Percentiles rank a stretch among this genome's conserved stretches.
Conservation (phyloP, 1,140 invertebrate genomes). For the Chlorops oryzae region DNA sequence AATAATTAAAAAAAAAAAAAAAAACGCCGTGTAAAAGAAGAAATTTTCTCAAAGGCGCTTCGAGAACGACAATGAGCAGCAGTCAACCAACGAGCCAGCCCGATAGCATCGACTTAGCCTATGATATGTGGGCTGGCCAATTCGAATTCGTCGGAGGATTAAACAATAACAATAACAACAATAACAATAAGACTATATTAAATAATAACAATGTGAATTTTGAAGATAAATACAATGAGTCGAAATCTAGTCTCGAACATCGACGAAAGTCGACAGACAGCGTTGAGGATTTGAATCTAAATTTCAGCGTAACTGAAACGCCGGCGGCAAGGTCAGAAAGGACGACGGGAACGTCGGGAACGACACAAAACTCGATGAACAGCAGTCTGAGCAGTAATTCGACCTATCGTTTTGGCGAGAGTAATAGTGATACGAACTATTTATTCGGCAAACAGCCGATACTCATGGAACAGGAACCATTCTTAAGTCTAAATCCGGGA, state of each 20-base stretch:
- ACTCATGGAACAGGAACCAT: slow-evolving; percentile 45
- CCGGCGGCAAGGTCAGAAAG: too few species aligned
- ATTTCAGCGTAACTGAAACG: slow-evolving; percentile 31
- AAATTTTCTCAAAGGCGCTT: slow-evolving; percentile 12
- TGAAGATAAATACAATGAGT: slow-evolving; percentile 23
- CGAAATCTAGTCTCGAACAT: slow-evolving; percentile 29
- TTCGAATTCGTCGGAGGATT: slow-evolving; percentile 67
- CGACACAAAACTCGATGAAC: slow-evolving; percentile 31
- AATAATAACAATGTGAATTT: slow-evolving; percentile 26
- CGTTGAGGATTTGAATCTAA: slow-evolving; percentile 43
- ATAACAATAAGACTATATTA: slow-evolving; percentile 20
- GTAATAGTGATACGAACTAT: slow-evolving; percentile 14
- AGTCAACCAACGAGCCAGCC: slow-evolving; percentile 45
- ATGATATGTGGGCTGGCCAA: slow-evolving; percentile 81
- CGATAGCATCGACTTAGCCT: slow-evolving; percentile 63
- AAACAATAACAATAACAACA: slow-evolving; percentile 16
- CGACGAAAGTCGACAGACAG: slow-evolving; percentile 38
- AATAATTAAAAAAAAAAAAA: slow-evolving; percentile 11
- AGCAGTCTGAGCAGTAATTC: too few species aligned
- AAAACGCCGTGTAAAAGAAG: slow-evolving; percentile 12
- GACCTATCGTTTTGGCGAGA: slow-evolving; percentile 34
- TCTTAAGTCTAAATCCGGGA: slow-evolving; percentile 43
- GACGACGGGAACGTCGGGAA: neutral
- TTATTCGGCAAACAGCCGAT: slow-evolving; percentile 38
- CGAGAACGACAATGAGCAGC: slow-evolving; percentile 49